Base-by-base conservation (phyloP, 2,888 invertebrate species). In the Drosophila engyochracea region DNA sequence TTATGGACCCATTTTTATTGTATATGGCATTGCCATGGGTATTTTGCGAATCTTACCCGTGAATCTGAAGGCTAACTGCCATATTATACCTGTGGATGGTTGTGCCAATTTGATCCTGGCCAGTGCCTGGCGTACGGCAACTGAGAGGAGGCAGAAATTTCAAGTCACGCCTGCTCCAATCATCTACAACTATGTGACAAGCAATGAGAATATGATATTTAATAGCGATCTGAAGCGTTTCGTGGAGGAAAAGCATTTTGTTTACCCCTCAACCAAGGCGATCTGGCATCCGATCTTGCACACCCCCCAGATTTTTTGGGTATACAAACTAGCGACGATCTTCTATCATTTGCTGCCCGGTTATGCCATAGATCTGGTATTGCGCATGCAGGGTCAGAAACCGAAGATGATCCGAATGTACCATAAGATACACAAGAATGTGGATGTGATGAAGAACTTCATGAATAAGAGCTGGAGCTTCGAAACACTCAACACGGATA, bases 181-280 rank as follows among this genome's bases (percentile, higher is more conserved):
- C 16, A 91, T 92, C 31, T 98, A 97, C 94, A 98, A 99, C 93
- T 97, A 96, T 93, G 97, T 97, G 1, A 97, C 98, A 0, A 96
- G 97, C 0, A 94, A 94, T 1, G 95, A 97, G 70, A 97, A 98
- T 91, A 95, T 96, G 0, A 93, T 98, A 47, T 96, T 95, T 0
- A 98, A 98, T 98, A 94, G 94, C 0, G 94, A 96, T 58, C 97
- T 97, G 85, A 94, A 37, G 0, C 16, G 9, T 0, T 5, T 7
- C 2, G 9, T 37, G 1, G 14, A 47, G 1, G 37, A 12, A 0
- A 25, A 33, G 9, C 28, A 63, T n/a, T 1, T 2, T 5, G 22
- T 5, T 9, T 94, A 94, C 47, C 96, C 96, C 0, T 94, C 96
- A 0, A 93, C 93, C 0, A 95, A 95, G 76, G 95, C 96, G 54